Evolutionary conservation across 2,888 invertebrate genomes (phyloP).

Genomic region (Campoplex capitator): DNA sequence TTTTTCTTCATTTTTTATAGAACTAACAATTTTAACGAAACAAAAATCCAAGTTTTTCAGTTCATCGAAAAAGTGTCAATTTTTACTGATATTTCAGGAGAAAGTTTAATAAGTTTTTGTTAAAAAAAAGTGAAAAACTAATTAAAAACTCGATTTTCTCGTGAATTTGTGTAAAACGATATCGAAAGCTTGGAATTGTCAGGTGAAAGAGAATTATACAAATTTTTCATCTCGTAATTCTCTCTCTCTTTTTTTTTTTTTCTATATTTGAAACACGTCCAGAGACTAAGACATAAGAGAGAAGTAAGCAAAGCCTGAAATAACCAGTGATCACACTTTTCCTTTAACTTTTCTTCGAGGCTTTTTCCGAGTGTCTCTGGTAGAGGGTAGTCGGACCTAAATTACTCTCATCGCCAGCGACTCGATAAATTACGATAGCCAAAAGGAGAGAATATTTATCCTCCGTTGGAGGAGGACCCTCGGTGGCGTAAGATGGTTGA

Average conservation of each 20-base stretch:
- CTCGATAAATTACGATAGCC: constrained; percentile 76
- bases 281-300: not conserved
- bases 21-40: not conserved
- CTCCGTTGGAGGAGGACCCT: constrained; percentile 43
- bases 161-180: not conserved
- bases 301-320: constrained; percentile 23
- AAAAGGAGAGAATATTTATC: constrained; percentile 74
- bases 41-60: not conserved
- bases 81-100: too few species aligned
- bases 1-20: not conserved
- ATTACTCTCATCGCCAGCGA: constrained; percentile 71
- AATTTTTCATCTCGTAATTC: constrained; percentile 42
- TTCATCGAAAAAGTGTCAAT: not conserved
- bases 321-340: constrained; percentile 42
- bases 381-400: constrained; percentile 47
- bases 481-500: constrained; percentile 4
- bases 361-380: constrained; percentile 25
- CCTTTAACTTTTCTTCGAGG: constrained; percentile 30
- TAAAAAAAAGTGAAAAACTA: not conserved
- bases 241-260: not conserved
- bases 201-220: not conserved
- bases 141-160: not conserved
- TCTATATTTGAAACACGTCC: not conserved
- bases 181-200: constrained; percentile 18
- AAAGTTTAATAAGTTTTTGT: not conserved